Evolutionary conservation across 2,797 vertebrate genomes (phyloP).

Genomic region (Erethizon dorsatum): DNA sequence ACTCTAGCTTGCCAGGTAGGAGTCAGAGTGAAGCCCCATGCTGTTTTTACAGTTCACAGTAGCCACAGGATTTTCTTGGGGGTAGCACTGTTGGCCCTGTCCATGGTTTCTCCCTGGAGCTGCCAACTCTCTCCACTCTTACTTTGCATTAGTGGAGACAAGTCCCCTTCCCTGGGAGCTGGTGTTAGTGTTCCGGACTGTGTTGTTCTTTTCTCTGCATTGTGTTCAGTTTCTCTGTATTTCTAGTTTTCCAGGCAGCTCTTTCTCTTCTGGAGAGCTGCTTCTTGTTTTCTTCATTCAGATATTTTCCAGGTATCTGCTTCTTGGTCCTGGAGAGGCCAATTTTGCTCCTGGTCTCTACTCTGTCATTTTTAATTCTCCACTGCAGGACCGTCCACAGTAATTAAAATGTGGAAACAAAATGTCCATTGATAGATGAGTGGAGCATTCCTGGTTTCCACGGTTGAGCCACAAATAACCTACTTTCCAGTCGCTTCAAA

Average conservation of each 20-base stretch:
- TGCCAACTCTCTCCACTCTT: neutral
- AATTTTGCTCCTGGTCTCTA: neutral
- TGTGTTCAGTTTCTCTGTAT: neutral
- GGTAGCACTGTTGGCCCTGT: neutral
- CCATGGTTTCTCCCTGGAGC: neutral
- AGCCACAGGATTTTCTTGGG: neutral
- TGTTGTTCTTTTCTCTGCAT: too few relatives aligned
- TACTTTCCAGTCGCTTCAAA: neutral
- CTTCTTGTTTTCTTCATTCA: neutral
- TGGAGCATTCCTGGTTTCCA: slow-evolving; percentile 14
- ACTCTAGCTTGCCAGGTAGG: neutral
- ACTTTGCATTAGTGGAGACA: neutral
- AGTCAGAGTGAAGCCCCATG: neutral
- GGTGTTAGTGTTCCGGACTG: neutral
- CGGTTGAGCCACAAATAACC: slow-evolving; percentile 27
- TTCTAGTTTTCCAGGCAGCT: neutral
- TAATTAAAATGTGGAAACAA: neutral
- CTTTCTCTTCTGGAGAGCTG: neutral
- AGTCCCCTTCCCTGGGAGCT: neutral
- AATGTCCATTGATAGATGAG: neutral
- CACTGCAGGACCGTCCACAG: neutral
- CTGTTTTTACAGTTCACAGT: neutral
- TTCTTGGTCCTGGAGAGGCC: neutral
- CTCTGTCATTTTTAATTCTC: neutral
- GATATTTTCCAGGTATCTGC: neutral